Conservation (phyloP, 2,113 vertebrate species). For the Ammospiza caudacuta region DNA sequence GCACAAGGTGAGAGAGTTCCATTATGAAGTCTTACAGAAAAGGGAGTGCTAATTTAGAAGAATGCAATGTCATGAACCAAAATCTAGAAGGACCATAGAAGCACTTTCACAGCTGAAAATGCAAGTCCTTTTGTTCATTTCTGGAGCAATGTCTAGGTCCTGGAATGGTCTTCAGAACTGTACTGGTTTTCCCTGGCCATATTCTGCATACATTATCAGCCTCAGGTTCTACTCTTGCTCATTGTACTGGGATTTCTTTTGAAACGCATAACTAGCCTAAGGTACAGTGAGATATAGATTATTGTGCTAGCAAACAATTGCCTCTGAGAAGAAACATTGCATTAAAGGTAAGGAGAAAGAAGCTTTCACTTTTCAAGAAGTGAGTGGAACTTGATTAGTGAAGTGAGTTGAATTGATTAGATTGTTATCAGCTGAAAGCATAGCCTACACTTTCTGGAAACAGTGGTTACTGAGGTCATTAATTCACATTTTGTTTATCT, state of each 20-base stretch:
- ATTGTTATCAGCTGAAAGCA: not conserved
- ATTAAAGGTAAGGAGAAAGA: not conserved
- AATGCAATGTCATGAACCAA: not conserved
- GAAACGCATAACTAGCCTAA: not conserved
- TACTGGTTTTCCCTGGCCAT: not conserved
- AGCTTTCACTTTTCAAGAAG: not conserved
- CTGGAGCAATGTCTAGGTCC: not conserved
- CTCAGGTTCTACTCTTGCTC: not conserved
- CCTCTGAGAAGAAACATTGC: not conserved
- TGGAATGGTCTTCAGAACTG: not conserved
- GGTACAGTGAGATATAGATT: not conserved
- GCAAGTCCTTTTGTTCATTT: not conserved
- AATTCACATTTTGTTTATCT: not conserved
- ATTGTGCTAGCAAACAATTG: not conserved
- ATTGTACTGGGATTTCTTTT: not conserved
- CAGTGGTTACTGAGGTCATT: not conserved
- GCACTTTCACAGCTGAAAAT: not conserved
- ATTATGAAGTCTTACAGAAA: not conserved
- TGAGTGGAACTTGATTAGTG: not conserved
- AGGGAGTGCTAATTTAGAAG: not conserved
- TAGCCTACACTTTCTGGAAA: not conserved
- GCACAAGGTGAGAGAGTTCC: constrained; percentile 3
- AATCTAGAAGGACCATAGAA: not conserved
- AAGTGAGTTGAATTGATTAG: not conserved
- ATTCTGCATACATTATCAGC: not conserved